Evolutionary conservation across 2,113 vertebrate genomes (phyloP).

Genomic region (Murina feae): DNA sequence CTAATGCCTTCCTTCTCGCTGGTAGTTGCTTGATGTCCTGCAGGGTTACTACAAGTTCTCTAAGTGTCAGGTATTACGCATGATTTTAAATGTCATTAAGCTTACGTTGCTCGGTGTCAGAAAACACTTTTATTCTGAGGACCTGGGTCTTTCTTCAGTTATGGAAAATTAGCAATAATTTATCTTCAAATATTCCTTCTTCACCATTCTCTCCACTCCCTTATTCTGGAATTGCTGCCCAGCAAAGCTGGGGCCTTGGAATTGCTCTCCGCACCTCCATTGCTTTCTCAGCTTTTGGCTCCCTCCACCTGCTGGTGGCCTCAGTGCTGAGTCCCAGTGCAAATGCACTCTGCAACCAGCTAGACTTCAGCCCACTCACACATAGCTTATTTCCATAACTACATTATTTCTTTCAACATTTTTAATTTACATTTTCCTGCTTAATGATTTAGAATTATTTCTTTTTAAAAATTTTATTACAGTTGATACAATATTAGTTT

Average conservation of each 20-base stretch:
- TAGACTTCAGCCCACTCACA: background rate
- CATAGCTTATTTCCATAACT: background rate
- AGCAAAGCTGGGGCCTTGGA: background rate
- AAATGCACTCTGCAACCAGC: background rate
- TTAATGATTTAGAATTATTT: background rate
- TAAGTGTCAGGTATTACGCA: background rate
- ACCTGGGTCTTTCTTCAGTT: background rate
- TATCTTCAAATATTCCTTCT: background rate
- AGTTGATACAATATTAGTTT: background rate
- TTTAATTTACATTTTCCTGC: background rate
- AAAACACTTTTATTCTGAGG: background rate
- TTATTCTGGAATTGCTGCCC: background rate
- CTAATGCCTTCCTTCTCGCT: background rate
- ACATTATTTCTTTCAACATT: background rate
- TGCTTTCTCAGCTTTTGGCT: background rate
- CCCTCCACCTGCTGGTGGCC: background rate
- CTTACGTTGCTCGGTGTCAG: background rate
- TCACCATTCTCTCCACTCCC: background rate
- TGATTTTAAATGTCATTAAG: background rate
- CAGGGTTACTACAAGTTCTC: background rate
- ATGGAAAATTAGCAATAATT: background rate
- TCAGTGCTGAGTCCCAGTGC: background rate
- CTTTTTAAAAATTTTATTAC: background rate
- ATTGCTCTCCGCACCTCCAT: background rate
- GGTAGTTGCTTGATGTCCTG: background rate